Evolutionary conservation across 2,113 vertebrate genomes (phyloP), one percentile per base, ranked within the genome.

Genomic region (Labeo rohita): DNA sequence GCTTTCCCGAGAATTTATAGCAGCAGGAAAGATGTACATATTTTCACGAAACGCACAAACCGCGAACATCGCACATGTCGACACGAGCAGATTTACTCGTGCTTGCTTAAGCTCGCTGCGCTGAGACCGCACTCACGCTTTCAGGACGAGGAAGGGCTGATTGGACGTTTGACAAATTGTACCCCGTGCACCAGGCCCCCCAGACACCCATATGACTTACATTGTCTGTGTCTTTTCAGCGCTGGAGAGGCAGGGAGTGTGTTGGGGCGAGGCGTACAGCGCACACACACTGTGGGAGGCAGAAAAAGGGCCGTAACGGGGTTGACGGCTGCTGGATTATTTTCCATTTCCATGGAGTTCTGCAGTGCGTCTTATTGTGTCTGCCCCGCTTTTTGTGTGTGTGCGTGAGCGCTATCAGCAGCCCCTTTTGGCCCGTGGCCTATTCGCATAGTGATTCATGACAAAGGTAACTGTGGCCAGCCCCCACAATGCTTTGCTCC

Each of bases 401-500:
- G 80, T 80, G 75, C 7, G 59, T 39, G 83, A 68, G 52, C 36
- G 18, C 80, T 85, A 89, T 89, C 88, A 89, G 78, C 61, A 85
- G 83, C 83, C 76, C 65, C 68, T 81, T 45, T 84, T 90, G 87
- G 86, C 90, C 45, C 47, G 34, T 28, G 54, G 91, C 86, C 65
- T 79, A 68, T 85, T 90, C 83, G 88, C 83, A 80, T 45, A 87
- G 79, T 92, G 91, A 92, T 90, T 88, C 86, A 92, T 92, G 88
- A 88, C 63, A 88, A 89, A 88, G 73, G 90, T 87, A 90, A 91
- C 84, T 78, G 66, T 85, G 81, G 90, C 91, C 90, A 90, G 88
- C 82, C 90, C 86, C 79, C 73, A 84, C 80, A 82, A 86, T 81
- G 76, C 90, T 85, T 89, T 76, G 81, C 87, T 80, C 80, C 72